These are phyloP conservation scores for Cardinalis cardinalis DNA, from an alignment of 2,113 vertebrate species.

Conservation along the genomic window DNA sequence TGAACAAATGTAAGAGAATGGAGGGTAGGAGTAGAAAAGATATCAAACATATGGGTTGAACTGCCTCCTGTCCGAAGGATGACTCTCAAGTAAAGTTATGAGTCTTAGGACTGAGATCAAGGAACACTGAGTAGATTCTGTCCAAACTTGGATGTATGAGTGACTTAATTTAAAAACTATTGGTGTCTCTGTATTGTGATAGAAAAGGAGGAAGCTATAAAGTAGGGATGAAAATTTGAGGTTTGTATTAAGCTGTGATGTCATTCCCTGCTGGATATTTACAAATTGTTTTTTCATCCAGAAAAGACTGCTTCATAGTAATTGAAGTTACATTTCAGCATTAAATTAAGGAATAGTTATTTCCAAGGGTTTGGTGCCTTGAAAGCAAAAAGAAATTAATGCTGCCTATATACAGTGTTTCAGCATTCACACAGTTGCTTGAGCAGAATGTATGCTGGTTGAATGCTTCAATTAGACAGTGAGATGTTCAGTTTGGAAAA, in stretches of 20 bases:
- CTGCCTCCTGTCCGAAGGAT: background rate
- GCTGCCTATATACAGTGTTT: background rate
- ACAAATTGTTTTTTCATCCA: background rate
- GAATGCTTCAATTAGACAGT: conserved; percentile 18
- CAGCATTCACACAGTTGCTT: background rate
- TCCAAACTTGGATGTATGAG: background rate
- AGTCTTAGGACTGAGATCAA: background rate
- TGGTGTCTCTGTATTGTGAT: background rate
- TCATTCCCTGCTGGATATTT: conserved; percentile 1
- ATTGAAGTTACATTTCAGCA: background rate
- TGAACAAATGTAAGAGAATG: background rate
- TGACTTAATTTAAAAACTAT: background rate
- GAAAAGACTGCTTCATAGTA: background rate
- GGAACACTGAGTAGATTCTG: background rate
- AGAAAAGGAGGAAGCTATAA: background rate
- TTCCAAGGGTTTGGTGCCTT: background rate
- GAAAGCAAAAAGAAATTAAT: conserved; percentile 1
- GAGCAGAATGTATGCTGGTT: background rate
- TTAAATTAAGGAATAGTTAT: conserved; percentile 5
- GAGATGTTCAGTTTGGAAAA: conserved; percentile 1
- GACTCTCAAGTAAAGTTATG: background rate
- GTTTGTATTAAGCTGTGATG: background rate
- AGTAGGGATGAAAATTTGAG: background rate
- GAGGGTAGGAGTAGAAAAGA: background rate
- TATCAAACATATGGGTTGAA: background rate